Percentiles rank a stretch among this genome's conserved stretches.
Conservation (phyloP, 2,113 vertebrate genomes). For the Xiphophorus hellerii region DNA sequence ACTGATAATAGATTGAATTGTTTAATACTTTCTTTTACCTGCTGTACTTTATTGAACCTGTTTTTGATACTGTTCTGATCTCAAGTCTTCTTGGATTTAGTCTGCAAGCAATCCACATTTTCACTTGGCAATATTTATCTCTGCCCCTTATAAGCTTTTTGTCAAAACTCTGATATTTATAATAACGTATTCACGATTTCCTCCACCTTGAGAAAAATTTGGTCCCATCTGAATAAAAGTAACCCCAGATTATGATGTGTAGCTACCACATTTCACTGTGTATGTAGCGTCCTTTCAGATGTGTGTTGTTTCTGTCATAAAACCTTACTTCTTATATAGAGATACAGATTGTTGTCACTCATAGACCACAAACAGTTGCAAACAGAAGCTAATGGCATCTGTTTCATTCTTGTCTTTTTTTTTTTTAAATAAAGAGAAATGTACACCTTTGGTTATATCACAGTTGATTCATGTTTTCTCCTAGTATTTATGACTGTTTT, state of each 20-base stretch:
- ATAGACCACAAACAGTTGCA: no score
- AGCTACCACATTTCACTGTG: neutral
- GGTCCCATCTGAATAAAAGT: neutral
- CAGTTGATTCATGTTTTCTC: no score
- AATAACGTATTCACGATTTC: neutral
- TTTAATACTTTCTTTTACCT: neutral
- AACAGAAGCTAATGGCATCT: no score
- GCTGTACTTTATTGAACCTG: neutral
- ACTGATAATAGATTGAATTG: neutral
- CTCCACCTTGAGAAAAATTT: neutral
- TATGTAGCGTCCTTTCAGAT: neutral
- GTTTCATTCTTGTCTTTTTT: no score
- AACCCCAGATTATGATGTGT: neutral
- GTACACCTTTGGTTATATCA: no score
- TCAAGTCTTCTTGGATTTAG: neutral
- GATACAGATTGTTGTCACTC: no score
- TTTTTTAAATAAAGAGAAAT: no score
- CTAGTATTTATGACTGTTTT: no score
- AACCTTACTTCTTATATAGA: no score
- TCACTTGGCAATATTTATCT: neutral
- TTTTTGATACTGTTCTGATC: neutral
- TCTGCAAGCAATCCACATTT: neutral
- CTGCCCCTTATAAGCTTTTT: neutral
- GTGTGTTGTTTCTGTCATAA: neutral
- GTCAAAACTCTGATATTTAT: neutral